Conservation (phyloP, 2,888 invertebrate genomes). For the Scaptomyza cyrtandrae region DNA sequence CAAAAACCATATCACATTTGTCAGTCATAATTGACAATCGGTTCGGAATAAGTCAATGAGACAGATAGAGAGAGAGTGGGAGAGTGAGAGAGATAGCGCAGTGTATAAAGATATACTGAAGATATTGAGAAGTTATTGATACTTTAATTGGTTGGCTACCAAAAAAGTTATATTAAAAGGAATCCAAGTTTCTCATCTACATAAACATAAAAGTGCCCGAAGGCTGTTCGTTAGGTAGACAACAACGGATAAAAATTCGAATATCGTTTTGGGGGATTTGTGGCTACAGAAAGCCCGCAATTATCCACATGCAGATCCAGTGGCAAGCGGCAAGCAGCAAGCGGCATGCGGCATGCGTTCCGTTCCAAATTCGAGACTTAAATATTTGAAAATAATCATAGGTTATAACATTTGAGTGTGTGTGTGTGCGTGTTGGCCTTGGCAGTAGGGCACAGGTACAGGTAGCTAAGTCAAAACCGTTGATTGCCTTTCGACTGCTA, state of each 20-base stretch:
- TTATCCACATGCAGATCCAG: conserved; percentile 66
- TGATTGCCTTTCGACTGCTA: conserved; percentile 60
- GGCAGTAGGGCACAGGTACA: conserved; percentile 58
- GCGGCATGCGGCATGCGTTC: conserved; percentile 11
- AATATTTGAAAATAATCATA: conserved; percentile 69
- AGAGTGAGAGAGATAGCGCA: not conserved
- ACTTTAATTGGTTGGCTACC: conserved; percentile 2
- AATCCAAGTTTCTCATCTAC: conserved; percentile 23
- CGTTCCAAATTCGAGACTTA: conserved; percentile 52
- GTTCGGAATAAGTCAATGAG: conserved; percentile 59
- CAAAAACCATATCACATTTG: conserved; percentile 49
- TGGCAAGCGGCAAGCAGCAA: conserved; percentile 15
- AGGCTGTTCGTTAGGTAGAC: not conserved
- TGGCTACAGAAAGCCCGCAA: conserved; percentile 43
- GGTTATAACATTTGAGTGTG: conserved; percentile 36
- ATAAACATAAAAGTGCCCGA: conserved; percentile 38
- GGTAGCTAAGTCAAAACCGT: conserved; percentile 7
- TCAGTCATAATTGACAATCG: conserved; percentile 71
- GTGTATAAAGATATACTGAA: not conserved
- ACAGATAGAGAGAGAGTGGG: not conserved
- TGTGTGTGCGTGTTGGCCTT: conserved; percentile 63
- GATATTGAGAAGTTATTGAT: not conserved
- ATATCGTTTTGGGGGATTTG: conserved; percentile 39
- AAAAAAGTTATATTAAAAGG: not conserved
- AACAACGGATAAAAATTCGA: conserved; percentile 38